Evolutionary conservation across 2,797 vertebrate genomes (phyloP), one percentile per base, ranked within the genome.

Genomic region (Pelobates cultripes): DNA sequence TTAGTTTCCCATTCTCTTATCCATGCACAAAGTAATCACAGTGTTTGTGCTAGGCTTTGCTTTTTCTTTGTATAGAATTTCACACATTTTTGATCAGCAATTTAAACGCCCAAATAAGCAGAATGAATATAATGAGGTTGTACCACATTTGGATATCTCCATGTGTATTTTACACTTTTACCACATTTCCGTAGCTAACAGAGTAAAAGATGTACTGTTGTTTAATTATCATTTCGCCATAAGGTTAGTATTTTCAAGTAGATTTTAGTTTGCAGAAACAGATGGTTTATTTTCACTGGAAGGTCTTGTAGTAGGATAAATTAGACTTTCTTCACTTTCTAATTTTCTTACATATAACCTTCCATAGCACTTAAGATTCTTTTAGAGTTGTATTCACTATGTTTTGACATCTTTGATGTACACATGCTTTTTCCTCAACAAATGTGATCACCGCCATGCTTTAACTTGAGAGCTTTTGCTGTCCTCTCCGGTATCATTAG

Each of bases 321-420:
- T 91, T 86, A 92, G 90, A 91, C 88, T 93, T 93, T 87, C 86
- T 88, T 92, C 90, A 90, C 92, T 72, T 84, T 75, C 73, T 80
- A 75, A 84, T 80, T 84, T 84, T 84, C 73, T 77, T 90, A 85
- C 88, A 88, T 91, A 90, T 90, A 88, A 84, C 85, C 87, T 88
- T 88, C 83, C 89, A 88, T 90, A 88, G 87, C 88, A 89, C 89
- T 84, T 88, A 88, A 85, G 91, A 93, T 89, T 87, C 91, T 85
- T 90, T 92, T 91, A 89, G 89, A 90, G 88, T 90, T 88, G 87
- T 82, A 89, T 86, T 78, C 89, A 82, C 89, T 55, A 0, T 93
- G 92, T 93, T 94, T 93, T 94, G 93, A 93, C 92, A 94, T 93
- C 92, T 94, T 93, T 93, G 92, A 92, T 90, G 92, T 89, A 89